Evolutionary conservation across 1,140 invertebrate genomes (phyloP).

Genomic region (Acarapis woodi): DNA sequence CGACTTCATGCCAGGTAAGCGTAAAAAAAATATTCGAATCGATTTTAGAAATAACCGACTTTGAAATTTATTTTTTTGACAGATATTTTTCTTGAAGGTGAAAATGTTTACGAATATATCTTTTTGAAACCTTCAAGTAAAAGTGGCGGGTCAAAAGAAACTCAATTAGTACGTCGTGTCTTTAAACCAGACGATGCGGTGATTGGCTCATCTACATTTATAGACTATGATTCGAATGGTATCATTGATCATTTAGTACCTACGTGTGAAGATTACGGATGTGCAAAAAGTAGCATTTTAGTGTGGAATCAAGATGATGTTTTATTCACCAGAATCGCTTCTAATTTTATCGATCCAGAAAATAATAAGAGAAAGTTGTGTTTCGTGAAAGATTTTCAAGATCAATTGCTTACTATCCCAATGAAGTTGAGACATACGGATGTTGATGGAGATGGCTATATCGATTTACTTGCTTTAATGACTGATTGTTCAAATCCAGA

Average conservation of each 20-base stretch:
- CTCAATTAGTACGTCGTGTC: not conserved
- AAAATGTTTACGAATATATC: slow-evolving; percentile 15
- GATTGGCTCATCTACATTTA: slow-evolving; percentile 47
- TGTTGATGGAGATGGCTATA: slow-evolving; percentile 83
- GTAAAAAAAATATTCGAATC: too few species aligned
- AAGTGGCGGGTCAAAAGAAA: not conserved
- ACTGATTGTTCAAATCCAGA: slow-evolving; percentile 6
- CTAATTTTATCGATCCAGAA: not conserved
- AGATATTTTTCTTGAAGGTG: slow-evolving; percentile 51
- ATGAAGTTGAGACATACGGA: slow-evolving; percentile 62
- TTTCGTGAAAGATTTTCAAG: not conserved
- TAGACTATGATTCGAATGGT: slow-evolving; percentile 44
- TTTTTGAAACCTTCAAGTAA: not conserved
- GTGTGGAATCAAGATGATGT: too few species aligned
- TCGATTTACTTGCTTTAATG: slow-evolving; percentile 37
- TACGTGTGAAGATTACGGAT: slow-evolving; percentile 24
- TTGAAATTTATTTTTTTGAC: too few species aligned
- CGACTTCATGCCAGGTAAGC: too few species aligned
- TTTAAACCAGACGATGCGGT: slow-evolving; percentile 3
- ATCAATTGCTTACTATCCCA: slow-evolving; percentile 16
- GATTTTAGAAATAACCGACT: too few species aligned
- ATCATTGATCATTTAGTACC: slow-evolving; percentile 51
- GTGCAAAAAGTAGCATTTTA: not conserved
- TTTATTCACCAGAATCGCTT: not conserved
- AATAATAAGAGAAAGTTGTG: not conserved